Evolutionary conservation across 2,888 invertebrate genomes (phyloP).

Genomic region (Pteria penguin): DNA sequence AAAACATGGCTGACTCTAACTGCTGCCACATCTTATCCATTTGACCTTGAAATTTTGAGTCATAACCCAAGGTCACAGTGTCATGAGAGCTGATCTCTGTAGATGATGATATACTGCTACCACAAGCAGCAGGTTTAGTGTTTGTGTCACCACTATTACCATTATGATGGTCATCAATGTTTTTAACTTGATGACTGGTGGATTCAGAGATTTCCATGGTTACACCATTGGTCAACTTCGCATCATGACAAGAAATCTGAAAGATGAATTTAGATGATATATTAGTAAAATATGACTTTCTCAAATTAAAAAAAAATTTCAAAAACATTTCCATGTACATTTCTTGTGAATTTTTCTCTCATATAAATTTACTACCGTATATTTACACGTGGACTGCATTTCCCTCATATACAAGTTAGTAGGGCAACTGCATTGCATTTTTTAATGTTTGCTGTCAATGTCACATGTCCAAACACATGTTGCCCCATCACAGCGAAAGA

Average conservation of each 20-base stretch:
- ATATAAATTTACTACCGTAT: no score
- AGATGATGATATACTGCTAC: neutral
- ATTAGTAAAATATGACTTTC: no score
- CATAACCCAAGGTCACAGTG: slow-evolving; percentile 11
- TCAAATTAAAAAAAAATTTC: no score
- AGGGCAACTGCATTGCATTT: no score
- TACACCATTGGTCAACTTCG: slow-evolving; percentile 44
- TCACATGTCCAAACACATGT: no score
- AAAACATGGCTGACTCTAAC: slow-evolving; percentile 63
- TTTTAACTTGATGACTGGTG: slow-evolving; percentile 23
- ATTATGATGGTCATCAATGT: slow-evolving; percentile 9
- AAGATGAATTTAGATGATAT: slow-evolving; percentile 32
- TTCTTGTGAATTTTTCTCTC: no score
- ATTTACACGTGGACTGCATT: no score
- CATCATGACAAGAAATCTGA: slow-evolving; percentile 69
- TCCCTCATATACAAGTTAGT: no score
- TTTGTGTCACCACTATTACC: slow-evolving; percentile 3
- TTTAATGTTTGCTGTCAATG: no score
- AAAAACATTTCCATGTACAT: no score
- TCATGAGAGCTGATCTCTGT: slow-evolving; percentile 1
- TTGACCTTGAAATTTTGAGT: slow-evolving; percentile 44
- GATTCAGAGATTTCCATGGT: slow-evolving; percentile 52
- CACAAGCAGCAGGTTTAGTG: slow-evolving; percentile 14
- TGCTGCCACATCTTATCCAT: slow-evolving; percentile 62
- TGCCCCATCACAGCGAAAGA: no score